These are phyloP conservation scores for Percopsis omiscomaycus DNA, from an alignment of 2,797 vertebrate species.

Conservation along the genomic window DNA sequence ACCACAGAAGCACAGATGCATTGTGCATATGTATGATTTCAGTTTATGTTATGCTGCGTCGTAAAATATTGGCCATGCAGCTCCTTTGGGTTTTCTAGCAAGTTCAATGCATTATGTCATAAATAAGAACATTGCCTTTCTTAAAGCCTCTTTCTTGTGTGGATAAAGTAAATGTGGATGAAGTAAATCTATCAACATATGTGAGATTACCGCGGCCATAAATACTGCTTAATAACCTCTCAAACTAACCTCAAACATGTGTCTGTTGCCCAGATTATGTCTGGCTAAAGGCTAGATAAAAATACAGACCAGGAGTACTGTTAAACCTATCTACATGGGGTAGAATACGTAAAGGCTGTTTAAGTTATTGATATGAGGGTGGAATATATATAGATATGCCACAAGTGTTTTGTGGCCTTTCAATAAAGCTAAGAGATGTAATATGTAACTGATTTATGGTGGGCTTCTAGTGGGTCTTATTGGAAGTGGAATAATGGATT, in stretches of 20 bases:
- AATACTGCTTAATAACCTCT: constrained; percentile 55
- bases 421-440: constrained; percentile 6
- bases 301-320: constrained; percentile 8
- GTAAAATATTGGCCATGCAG: constrained; percentile 28
- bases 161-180: not conserved
- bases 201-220: constrained; percentile 48
- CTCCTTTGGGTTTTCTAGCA: constrained; percentile 17
- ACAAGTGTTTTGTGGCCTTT: constrained; percentile 9
- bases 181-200: constrained; percentile 30
- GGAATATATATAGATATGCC: constrained; percentile 12
- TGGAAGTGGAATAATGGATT: too few species aligned
- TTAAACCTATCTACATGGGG: not conserved
- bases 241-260: constrained; percentile 49
- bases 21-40: constrained; percentile 1
- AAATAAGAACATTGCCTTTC: constrained; percentile 11
- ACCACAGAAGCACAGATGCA: not conserved
- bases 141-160: constrained; percentile 3
- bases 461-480: not conserved
- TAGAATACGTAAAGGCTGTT: not conserved
- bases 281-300: too few species aligned
- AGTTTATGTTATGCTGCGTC: constrained; percentile 25
- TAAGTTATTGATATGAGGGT: constrained; percentile 25
- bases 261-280: constrained; percentile 13
- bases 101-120: constrained; percentile 31
- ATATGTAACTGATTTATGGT: constrained; percentile 1